Evolutionary conservation across 2,888 invertebrate genomes (phyloP), one percentile per base, ranked within the genome.

Genomic region (Deilephila elpenor): DNA sequence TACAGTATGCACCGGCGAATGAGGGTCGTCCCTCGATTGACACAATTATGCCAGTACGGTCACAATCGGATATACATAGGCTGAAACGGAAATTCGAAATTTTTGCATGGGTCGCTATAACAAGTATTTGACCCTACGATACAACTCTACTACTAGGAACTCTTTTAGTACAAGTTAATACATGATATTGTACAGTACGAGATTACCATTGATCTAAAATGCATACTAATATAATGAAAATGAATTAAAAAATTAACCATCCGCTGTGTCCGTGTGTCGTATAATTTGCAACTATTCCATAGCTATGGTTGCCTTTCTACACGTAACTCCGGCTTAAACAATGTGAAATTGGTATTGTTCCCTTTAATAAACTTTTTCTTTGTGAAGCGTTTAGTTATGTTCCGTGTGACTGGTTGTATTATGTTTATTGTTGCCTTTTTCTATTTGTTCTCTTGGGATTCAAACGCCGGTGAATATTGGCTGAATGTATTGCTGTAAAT

Each of bases 291-390:
- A 75, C 67, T 71, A 51, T 70, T 61, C 53, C 72, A 74, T 71
- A 59, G n/a, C 62, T 71, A 74, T 74, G 74, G 62, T 32, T 74
- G 75, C 74, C 32, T n/a, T 64, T 19, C 74, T 78, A 80, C 75
- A 74, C 75, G 75, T 72, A 78, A 75, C 76, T 79, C 17, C 37
- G 74, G 78, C 79, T 79, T 82, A 83, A 79, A 81, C 79, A 81
- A 76, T 77, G 79, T 78, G 76, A 80, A 83, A 80, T 82, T 82
- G 79, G 78, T 82, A 80, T 80, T 82, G 83, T 81, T 81, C 83
- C 73, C 80, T 74, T 78, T 82, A 81, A 81, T 84, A 82, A 84
- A 84, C 76, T 79, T 80, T 80, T 80, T 79, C 82, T 85, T 81
- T 85, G 83, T 82, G 80, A 80, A 78, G 76, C 76, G 73, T 78